These are phyloP conservation scores for Tenthredo scrophulariae DNA, from an alignment of 2,888 invertebrate genomes.

Conservation along the genomic window DNA sequence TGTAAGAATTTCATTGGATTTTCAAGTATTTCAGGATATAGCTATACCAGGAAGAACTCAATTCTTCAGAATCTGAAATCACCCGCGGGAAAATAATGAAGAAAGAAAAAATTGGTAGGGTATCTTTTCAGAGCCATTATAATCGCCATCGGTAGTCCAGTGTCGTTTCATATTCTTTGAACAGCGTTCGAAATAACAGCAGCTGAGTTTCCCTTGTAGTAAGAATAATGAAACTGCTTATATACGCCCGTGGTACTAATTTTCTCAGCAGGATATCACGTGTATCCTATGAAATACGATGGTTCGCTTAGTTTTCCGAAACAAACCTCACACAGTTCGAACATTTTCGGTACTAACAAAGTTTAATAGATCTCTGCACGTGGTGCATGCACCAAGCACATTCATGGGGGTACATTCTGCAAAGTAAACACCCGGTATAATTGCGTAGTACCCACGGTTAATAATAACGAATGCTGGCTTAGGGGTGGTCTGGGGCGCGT, in stretches of 20 bases:
- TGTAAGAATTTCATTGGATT: slow-evolving; percentile 2
- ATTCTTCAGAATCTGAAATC: neutral
- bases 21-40: neutral
- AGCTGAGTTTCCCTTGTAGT: neutral
- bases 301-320: neutral
- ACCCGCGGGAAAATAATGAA: neutral
- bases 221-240: neutral
- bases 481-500: slow-evolving; percentile 49
- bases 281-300: neutral
- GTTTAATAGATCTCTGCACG: slow-evolving; percentile 34
- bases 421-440: slow-evolving; percentile 53
- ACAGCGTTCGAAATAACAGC: neutral
- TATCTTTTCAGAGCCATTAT: neutral
- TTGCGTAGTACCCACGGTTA: slow-evolving; percentile 52
- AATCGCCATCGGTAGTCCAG: neutral
- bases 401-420: slow-evolving; percentile 24
- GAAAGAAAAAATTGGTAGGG: neutral
- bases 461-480: slow-evolving; percentile 52
- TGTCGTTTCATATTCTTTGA: neutral
- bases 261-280: neutral
- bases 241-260: neutral
- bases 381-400: slow-evolving; percentile 1
- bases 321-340: slow-evolving; percentile 8
- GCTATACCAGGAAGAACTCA: neutral
- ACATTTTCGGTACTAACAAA: neutral